Evolutionary conservation across 2,113 vertebrate species (phyloP).

Genomic region (Channa argus): DNA sequence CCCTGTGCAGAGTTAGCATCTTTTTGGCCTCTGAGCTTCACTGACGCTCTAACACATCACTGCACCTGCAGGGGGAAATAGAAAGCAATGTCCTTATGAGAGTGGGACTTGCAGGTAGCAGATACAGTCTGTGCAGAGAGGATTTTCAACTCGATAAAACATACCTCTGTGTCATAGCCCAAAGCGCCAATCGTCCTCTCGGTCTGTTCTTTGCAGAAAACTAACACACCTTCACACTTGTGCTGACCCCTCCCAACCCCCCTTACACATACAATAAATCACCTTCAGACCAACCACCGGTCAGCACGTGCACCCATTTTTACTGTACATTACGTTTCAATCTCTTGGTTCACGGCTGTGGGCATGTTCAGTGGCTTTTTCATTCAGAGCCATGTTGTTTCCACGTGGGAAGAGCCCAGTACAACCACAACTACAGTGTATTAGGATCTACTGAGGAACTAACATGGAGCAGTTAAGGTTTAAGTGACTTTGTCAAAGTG

Average conservation of each 20-base stretch:
- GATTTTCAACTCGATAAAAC: conserved; percentile 37
- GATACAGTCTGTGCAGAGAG: neutral
- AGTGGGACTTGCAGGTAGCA: conserved; percentile 12
- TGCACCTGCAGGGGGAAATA: conserved; percentile 28
- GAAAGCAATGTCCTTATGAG: conserved; percentile 12
- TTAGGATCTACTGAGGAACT: neutral
- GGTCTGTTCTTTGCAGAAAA: conserved; percentile 17
- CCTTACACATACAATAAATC: conserved; percentile 6
- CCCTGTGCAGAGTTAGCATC: conserved; percentile 47
- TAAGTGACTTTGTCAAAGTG: conserved; percentile 36
- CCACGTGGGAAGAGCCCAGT: neutral
- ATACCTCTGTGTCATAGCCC: neutral
- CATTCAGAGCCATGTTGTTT: neutral
- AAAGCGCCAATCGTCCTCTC: neutral
- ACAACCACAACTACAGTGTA: neutral
- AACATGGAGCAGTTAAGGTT: neutral
- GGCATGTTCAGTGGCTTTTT: neutral
- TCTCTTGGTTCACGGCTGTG: conserved; percentile 7
- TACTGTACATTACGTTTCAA: conserved; percentile 1
- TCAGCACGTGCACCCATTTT: conserved; percentile 20
- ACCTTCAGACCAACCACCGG: neutral
- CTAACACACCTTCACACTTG: neutral
- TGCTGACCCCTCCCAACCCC: conserved; percentile 4
- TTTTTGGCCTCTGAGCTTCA: conserved; percentile 41
- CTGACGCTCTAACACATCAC: conserved; percentile 7